Base-by-base conservation (phyloP, 2,888 invertebrate genomes). In the Coenonympha arcania region DNA sequence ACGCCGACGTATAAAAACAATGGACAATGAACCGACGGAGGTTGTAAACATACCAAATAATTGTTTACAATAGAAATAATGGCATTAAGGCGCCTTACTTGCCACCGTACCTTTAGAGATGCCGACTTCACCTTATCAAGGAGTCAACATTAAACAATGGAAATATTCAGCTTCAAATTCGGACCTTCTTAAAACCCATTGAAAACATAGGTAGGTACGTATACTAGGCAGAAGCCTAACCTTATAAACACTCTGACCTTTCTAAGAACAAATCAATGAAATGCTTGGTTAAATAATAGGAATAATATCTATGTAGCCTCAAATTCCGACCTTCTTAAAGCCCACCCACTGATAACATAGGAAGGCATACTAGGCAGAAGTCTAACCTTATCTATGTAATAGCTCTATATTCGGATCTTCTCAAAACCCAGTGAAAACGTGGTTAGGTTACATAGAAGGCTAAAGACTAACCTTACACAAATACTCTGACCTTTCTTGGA, bases 51-150 rank as follows among this genome's bases (percentile, higher is more conserved):
- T 59, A 61, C 57, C 61, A 59, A 63, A 65, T 65, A 65, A 67
- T 66, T 73, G 69, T 73, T 73, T 69, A 76, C 71, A 68, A 68
- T 68, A 62, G 59, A 65, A 59, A 69, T 72, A 78, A 76, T 79
- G 54, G 73, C 48, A 74, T 76, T 77, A 73, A 68, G 70, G 66
- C 69, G 69, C 68, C 66, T 71, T 65, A 68, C 47, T 62, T 78
- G 83, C 84, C 79, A 82, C 84, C 64, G 83, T 76, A 69, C 58
- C 44, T 62, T 73, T 76, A 74, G 63, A 68, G 58, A 56, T 26
- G 65, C 79, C 77, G 78, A 60, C 62, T 15, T 26, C 18, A 9
- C 11, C 50, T 36, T 52, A 52, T 55, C 52, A 45, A 15, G 15
- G 18, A 48, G 33, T 20, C 26, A 39, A 41, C 26, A 33, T 11